Percentiles rank a stretch among this genome's conserved stretches.
Conservation (phyloP, 2,113 vertebrate genomes). For the Ptilonorhynchus violaceus region DNA sequence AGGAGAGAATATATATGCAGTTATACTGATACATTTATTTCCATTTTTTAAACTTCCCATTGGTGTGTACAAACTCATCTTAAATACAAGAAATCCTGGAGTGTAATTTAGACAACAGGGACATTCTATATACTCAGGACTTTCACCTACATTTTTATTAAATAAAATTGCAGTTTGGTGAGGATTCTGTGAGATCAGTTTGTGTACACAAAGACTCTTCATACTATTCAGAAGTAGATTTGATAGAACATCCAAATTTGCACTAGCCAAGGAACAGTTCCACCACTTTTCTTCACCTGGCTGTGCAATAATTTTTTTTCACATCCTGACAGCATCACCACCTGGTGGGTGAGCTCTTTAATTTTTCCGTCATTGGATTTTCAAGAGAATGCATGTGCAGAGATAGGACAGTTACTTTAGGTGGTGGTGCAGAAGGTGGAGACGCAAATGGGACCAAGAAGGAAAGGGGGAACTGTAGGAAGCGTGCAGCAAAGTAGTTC, state of each 20-base stretch:
- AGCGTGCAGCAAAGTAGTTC: background rate
- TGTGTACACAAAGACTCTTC: background rate
- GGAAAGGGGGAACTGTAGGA: background rate
- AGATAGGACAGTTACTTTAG: background rate
- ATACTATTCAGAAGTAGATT: background rate
- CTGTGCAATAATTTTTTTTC: background rate
- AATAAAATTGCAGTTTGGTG: background rate
- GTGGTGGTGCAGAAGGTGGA: background rate
- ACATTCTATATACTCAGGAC: background rate
- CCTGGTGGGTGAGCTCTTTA: background rate
- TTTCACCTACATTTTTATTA: background rate
- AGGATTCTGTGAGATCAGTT: background rate
- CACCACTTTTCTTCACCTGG: background rate
- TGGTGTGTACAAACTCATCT: rapidly evolving
- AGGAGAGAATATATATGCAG: background rate
- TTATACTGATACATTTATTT: background rate
- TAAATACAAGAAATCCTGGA: background rate
- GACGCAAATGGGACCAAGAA: background rate
- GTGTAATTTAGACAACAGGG: background rate
- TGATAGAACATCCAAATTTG: background rate
- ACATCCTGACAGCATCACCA: background rate
- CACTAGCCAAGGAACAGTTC: background rate
- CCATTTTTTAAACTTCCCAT: background rate
- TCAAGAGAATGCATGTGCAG: background rate
- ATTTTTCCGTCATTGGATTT: background rate